These are phyloP conservation scores for Botia almorhae DNA, from an alignment of 2,797 vertebrate genomes.

Conservation along the genomic window DNA sequence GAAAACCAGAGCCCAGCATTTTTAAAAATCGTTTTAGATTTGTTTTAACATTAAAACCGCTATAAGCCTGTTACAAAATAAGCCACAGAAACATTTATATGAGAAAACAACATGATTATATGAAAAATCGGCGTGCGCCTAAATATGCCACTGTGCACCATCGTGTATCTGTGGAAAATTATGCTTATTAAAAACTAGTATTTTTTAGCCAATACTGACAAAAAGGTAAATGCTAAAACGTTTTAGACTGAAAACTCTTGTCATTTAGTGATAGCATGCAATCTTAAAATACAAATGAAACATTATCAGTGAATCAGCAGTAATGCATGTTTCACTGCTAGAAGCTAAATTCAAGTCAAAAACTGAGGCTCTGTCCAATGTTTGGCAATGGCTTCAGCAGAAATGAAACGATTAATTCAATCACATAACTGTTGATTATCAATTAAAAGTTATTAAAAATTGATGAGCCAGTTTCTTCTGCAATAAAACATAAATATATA, in stretches of 20 bases:
- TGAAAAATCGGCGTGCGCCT: constrained; percentile 2
- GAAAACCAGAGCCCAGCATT: background rate
- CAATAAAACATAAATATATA: background rate
- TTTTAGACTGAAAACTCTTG: background rate
- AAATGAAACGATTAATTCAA: constrained; percentile 47
- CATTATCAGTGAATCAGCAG: background rate
- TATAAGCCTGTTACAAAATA: constrained; percentile 4
- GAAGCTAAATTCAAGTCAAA: constrained; percentile 1
- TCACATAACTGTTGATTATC: background rate
- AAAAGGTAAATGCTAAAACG: constrained; percentile 43
- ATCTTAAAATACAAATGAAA: constrained; percentile 2
- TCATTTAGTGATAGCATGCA: background rate
- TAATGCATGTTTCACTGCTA: background rate
- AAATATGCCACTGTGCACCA: constrained; percentile 75
- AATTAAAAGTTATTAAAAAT: constrained; percentile 30
- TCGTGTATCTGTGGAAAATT: constrained; percentile 84
- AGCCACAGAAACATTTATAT: constrained; percentile 61
- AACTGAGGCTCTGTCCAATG: background rate
- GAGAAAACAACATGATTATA: constrained; percentile 42
- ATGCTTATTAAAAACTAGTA: constrained; percentile 78
- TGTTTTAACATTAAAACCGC: background rate
- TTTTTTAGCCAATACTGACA: constrained; percentile 45
- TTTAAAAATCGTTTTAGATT: background rate
- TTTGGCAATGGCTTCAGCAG: constrained; percentile 85
- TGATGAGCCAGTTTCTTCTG: constrained; percentile 55